phyloP scores from a whole-genome alignment of 92 coral and sea anemone species.

The Porites evermanni region DNA sequence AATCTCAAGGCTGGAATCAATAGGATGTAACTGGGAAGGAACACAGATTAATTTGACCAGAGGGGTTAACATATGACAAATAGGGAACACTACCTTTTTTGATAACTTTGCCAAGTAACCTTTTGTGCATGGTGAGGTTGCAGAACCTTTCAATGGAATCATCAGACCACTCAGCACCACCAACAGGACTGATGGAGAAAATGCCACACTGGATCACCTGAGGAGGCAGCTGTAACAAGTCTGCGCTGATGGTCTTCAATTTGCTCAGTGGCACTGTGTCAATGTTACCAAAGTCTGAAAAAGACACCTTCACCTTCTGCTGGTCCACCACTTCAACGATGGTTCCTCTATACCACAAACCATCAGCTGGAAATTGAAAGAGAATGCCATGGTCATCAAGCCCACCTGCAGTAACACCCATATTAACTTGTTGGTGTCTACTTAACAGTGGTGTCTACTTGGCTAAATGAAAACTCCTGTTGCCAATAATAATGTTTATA shows the following conservation, averaged over 20 bases:
- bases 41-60: too few relatives aligned
- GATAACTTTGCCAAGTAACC: constrained; percentile 69
- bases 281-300: constrained; percentile 80
- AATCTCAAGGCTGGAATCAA: too few relatives aligned
- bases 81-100: constrained; percentile 37
- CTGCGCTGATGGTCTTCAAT: constrained; percentile 60
- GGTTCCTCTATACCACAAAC: constrained; percentile 77
- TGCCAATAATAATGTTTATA: too few relatives aligned
- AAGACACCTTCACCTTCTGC: constrained; percentile 58
- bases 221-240: constrained; percentile 49
- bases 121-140: constrained; percentile 61
- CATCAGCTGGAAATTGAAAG: constrained; percentile 51
- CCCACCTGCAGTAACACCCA: not conserved
- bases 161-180: constrained; percentile 59
- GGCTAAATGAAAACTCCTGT: too few relatives aligned
- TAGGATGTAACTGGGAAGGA: too few relatives aligned
- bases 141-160: constrained; percentile 59
- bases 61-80: not conserved
- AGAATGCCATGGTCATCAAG: not conserved
- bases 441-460: too few relatives aligned
- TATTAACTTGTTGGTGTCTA: too few relatives aligned
- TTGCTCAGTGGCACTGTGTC: constrained; percentile 56
- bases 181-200: constrained; percentile 53
- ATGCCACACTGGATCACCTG: constrained; percentile 73
- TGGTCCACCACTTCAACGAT: constrained; percentile 38